Evolutionary conservation across 2,888 invertebrate genomes (phyloP), one percentile per base, ranked within the genome.

Genomic region (Apamea anceps): DNA sequence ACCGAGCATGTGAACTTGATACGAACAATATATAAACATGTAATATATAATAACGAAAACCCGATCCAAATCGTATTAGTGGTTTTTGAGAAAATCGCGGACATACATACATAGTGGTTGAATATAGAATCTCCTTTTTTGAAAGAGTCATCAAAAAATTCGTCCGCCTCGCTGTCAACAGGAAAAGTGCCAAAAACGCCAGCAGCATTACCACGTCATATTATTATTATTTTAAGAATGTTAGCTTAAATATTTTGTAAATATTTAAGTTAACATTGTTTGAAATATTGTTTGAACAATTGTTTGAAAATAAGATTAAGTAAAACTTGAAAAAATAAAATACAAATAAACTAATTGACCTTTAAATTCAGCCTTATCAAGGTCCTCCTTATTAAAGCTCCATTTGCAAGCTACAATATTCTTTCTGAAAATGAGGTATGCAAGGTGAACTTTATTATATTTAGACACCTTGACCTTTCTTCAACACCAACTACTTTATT

Each of bases 361-460:
- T 42, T 32, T 18, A 32, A 32, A 68, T 32, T 68, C 18, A 32
- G 18, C 32, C 37, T 21, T 37, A 25, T 0, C 28, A 78, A 51
- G 37, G 28, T 45, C 2, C 5, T 80, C 5, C n/a, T 25, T 63
- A 48, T 25, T 37, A 79, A 73, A 37, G 25, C 25, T n/a, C 5
- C n/a, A 65, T 74, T 48, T n/a, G 13, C 4, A 72, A 63, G 21
- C 12, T 45, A 72, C 48, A 45, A 81, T 21, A 72, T 54, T 71
- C 1, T 80, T 62, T 51, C 28, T n/a, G 42, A 80, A 65, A 75
- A 51, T 37, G 13, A 51, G 28, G 5, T 60, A 60, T 51, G 42
- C 60, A 60, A 83, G 32, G 60, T 77, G 13, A 85, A 45, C 60
- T 51, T 60, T 18, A 79, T 32, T 51, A 54, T 25, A 45, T 63